Percentiles rank a stretch among this genome's conserved stretches.
phyloP scores from a whole-genome alignment of 1,140 invertebrate species.

The Oscheius sp. region DNA sequence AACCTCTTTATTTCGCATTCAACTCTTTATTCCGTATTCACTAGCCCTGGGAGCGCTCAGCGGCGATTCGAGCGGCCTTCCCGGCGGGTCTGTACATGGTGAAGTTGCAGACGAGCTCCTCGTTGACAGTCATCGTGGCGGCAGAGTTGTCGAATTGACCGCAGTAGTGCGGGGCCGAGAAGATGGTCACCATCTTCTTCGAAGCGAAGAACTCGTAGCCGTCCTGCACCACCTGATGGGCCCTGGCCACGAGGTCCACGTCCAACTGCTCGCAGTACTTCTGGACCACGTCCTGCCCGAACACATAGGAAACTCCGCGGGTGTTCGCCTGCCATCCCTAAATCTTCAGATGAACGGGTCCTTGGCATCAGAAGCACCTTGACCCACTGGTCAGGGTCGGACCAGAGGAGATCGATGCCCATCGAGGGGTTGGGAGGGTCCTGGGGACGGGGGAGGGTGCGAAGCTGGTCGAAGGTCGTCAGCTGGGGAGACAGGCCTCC shows the following conservation, averaged over 20 bases:
- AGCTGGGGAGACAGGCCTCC: conserved; percentile 78
- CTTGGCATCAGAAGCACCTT: no score
- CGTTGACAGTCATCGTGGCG: conserved; percentile 36
- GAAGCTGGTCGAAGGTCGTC: conserved; percentile 63
- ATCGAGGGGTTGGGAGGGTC: conserved; percentile 37
- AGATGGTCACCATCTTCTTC: conserved; percentile 67
- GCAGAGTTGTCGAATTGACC: conserved; percentile 41
- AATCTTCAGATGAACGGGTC: no score
- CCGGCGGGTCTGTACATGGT: conserved; percentile 18
- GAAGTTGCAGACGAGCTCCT: conserved; percentile 27
- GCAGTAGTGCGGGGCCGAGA: conserved; percentile 84
- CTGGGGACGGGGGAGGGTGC: conserved; percentile 53
- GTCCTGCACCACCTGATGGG: conserved; percentile 74
- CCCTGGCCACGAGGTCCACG: conserved; percentile 28
- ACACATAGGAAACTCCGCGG: conserved; percentile 62
- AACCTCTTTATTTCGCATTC: no score
- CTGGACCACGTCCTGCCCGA: conserved; percentile 44
- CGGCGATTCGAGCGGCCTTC: conserved; percentile 18
- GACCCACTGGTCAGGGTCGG: conserved; percentile 74
- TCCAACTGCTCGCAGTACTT: conserved; percentile 31
- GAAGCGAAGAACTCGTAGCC: conserved; percentile 96
- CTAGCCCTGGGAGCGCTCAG: no score
- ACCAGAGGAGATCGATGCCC: conserved; percentile 83
- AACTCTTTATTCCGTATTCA: no score
- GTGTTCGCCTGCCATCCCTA: conserved; percentile 68